Evolutionary conservation across 1,140 invertebrate species (phyloP).

Genomic region (Aleiodes sp.): DNA sequence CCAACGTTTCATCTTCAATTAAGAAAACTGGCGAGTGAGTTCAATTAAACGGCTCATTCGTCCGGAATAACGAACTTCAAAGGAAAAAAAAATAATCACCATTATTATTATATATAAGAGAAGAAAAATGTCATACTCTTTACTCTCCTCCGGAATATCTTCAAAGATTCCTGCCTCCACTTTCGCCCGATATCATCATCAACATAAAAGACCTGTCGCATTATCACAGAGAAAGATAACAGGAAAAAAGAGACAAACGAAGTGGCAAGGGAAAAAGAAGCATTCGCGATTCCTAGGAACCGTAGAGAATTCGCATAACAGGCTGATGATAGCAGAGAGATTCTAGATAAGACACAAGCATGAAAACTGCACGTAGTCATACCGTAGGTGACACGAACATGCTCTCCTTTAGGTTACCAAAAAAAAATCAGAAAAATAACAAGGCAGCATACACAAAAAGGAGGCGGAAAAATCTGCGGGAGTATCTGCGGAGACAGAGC

Average conservation of each 20-base stretch:
- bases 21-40: conserved; percentile 2
- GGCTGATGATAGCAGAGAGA: conserved; percentile 10
- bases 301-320: background rate
- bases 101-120: no score
- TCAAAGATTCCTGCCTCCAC: background rate
- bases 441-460: background rate
- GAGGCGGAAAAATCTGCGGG: background rate
- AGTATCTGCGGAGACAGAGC: background rate
- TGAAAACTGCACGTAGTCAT: background rate
- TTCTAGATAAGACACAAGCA: conserved; percentile 5
- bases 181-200: background rate
- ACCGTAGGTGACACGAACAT: background rate
- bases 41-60: background rate
- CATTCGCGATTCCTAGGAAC: background rate
- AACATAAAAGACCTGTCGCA: background rate
- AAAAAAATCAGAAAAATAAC: background rate
- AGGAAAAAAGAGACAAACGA: background rate
- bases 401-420: background rate
- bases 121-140: no score
- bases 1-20: background rate
- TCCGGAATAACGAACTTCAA: conserved; percentile 1
- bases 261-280: background rate
- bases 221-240: background rate
- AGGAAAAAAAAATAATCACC: background rate
- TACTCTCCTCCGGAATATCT: no score